These are phyloP conservation scores for Edolisoma coerulescens DNA, from an alignment of 2,113 vertebrate genomes.

Conservation along the genomic window DNA sequence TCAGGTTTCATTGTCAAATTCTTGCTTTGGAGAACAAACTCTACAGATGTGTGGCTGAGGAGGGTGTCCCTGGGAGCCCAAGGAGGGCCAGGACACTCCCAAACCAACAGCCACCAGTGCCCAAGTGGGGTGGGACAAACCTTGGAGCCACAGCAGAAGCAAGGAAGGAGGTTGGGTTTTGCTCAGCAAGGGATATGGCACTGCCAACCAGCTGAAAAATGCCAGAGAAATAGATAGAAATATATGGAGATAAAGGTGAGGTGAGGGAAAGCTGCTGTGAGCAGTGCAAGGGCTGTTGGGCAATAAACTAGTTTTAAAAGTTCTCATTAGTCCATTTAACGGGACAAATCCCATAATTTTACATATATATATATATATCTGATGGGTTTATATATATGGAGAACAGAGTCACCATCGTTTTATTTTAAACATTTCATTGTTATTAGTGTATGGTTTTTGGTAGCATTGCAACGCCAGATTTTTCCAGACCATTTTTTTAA, in stretches of 20 bases:
- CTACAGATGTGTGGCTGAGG: not conserved
- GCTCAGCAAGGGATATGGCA: not conserved
- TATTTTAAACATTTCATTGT: not conserved
- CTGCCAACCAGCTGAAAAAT: not conserved
- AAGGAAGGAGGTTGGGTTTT: not conserved
- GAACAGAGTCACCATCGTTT: not conserved
- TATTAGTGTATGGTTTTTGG: not conserved
- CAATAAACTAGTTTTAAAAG: not conserved
- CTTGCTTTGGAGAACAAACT: not conserved
- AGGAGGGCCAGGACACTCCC: not conserved
- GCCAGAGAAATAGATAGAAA: not conserved
- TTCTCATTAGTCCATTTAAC: not conserved
- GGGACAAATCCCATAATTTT: not conserved
- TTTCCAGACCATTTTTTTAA: not conserved
- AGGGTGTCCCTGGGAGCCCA: not conserved
- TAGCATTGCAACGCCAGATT: not conserved
- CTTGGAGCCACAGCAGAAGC: not conserved
- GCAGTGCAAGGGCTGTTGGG: not conserved
- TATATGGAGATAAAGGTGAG: not conserved
- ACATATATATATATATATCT: too few species aligned
- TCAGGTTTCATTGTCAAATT: not conserved
- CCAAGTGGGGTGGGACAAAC: rapidly evolving
- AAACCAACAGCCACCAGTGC: not conserved
- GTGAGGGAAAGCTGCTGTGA: not conserved
- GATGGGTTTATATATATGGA: not conserved